Base-by-base conservation (phyloP, 2,113 vertebrate species). In the Girardinichthys multiradiatus region DNA sequence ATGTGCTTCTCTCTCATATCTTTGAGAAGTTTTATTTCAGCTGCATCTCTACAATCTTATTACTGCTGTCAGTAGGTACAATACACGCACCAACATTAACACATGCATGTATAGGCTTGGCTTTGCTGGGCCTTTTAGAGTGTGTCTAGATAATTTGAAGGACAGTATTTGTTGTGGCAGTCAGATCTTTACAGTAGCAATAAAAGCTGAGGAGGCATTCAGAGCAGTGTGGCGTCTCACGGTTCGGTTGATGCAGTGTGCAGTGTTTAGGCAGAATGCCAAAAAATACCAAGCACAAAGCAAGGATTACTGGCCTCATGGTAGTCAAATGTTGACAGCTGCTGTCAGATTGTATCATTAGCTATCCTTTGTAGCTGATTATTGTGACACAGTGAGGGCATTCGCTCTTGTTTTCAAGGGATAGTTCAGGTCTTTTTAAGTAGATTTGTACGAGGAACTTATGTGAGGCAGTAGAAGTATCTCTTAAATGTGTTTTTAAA, bases 141-240 rank as follows among this genome's bases (percentile, higher is more conserved):
- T 72, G 74, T 83, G 82, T 87, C 82, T 26, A 57, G 71, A 78
- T 87, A 82, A 87, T 87, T 87, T 87, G 76, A 59, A 10, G 72
- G 37, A 0, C 59, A 37, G 63, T 76, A 76, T 80, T 77, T 77
- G 82, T 63, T 77, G 71, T 69, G 62, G 82, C 79, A 68, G 79
- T 84, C 66, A 24, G 57, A 74, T 79, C 63, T 87, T 85, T 82
- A 77, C 70, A 67, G 77, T 61, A 65, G 71, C 4, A 74, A 64
- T 87, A 83, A 85, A 85, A 78, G 66, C 70, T 26, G 71, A 76
- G 80, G 80, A 74, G 77, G 76, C 77, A 28, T 68, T 77, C 66
- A 42, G 72, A 65, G 85, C 72, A 31, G 39, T 45, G 1, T 68
- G 4, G 66, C 19, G 26, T 71, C 74, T 80, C 73, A 80, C 24